Conservation (phyloP, 2,113 vertebrate genomes). For the Rhadina sibilatrix region DNA sequence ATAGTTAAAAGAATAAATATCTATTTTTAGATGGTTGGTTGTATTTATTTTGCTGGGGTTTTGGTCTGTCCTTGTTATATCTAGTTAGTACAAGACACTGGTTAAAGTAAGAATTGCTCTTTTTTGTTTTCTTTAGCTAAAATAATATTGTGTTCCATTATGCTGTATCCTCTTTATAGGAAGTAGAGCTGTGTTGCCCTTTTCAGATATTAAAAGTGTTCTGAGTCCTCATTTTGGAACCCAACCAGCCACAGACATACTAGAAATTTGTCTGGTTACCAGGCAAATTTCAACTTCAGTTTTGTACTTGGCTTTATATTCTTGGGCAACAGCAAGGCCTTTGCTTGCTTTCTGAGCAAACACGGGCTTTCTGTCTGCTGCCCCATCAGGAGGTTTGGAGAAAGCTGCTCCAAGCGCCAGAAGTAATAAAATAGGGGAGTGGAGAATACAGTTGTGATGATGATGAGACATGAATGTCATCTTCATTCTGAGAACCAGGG, state of each 20-base stretch:
- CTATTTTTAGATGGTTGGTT: not conserved
- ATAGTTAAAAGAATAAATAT: not conserved
- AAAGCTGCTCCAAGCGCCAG: not conserved
- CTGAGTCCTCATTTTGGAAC: not conserved
- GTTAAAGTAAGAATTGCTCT: not conserved
- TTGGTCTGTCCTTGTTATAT: not conserved
- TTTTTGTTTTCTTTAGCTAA: not conserved
- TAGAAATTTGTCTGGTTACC: not conserved
- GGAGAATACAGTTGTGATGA: not conserved
- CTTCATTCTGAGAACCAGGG: not conserved
- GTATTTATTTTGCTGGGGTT: not conserved
- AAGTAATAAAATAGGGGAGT: not conserved
- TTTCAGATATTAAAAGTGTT: not conserved
- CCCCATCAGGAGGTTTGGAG: not conserved
- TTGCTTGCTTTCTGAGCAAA: not conserved
- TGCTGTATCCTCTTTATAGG: not conserved
- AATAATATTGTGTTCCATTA: not conserved
- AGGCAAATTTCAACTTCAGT: not conserved
- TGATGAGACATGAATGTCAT: not conserved
- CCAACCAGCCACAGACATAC: not conserved
- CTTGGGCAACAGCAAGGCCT: not conserved
- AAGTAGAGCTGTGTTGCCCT: not conserved
- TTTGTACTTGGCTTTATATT: not conserved
- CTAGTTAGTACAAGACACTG: not conserved
- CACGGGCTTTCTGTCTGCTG: not conserved